Percentiles rank a stretch among this genome's conserved stretches.
phyloP scores from a whole-genome alignment of 2,888 invertebrate species.

The Melieria omissa region DNA sequence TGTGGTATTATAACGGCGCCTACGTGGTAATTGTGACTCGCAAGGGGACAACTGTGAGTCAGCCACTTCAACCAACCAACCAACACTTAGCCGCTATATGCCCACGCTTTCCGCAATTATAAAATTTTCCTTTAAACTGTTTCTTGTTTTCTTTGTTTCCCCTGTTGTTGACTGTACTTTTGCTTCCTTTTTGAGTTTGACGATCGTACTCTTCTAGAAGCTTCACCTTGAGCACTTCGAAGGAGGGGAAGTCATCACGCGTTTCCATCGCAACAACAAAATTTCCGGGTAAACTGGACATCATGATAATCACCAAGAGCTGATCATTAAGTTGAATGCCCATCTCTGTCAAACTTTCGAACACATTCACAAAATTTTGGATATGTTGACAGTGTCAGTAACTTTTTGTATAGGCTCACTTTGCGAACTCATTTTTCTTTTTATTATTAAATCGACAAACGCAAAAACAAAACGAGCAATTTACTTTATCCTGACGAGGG shows the following conservation, averaged over 20 bases:
- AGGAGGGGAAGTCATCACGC: slow-evolving; percentile 20
- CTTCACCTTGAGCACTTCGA: slow-evolving; percentile 26
- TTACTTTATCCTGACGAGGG: not conserved
- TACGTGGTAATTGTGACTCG: no score
- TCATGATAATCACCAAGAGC: slow-evolving; percentile 22
- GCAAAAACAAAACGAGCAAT: not conserved
- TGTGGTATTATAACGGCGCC: no score
- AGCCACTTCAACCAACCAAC: no score
- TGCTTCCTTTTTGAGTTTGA: not conserved
- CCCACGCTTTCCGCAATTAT: slow-evolving; percentile 24
- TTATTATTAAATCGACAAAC: not conserved
- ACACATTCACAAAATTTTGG: no score
- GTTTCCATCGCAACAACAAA: slow-evolving; percentile 28
- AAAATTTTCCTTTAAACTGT: slow-evolving; percentile 17
- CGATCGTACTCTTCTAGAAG: slow-evolving; percentile 24
- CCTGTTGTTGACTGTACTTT: not conserved
- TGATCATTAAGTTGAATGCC: not conserved
- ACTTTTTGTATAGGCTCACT: not conserved
- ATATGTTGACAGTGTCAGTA: not conserved
- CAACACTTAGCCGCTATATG: no score
- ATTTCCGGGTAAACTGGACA: slow-evolving; percentile 28
- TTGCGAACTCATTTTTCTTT: slow-evolving; percentile 5
- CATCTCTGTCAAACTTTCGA: not conserved
- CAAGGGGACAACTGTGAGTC: no score
- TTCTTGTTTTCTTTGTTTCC: not conserved